phyloP scores from a whole-genome alignment of 64 coral and sea anemone species.

The Hydrozoanthus tunicans region DNA sequence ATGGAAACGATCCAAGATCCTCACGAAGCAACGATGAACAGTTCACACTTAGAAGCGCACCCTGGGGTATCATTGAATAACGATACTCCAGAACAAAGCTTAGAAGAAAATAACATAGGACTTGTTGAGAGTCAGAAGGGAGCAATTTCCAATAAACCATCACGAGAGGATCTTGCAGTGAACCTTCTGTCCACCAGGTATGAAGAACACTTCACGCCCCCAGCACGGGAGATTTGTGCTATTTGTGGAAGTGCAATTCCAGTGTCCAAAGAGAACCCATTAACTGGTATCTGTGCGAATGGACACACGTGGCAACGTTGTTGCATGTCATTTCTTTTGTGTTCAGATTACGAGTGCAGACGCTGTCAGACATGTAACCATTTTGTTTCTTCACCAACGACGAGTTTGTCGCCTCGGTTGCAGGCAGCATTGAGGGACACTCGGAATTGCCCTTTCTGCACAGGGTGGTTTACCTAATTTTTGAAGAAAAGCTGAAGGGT shows the following conservation, averaged over 20 bases:
- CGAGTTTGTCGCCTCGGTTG: not conserved
- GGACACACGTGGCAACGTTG: conserved; percentile 23
- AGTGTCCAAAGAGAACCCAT: not conserved
- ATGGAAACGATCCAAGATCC: not conserved
- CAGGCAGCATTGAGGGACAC: not conserved
- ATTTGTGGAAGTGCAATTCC: conserved; percentile 12
- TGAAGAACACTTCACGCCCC: not conserved
- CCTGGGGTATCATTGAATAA: not conserved
- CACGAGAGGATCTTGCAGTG: not conserved
- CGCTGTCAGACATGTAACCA: conserved; percentile 30
- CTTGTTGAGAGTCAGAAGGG: not conserved
- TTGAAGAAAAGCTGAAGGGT: not conserved
- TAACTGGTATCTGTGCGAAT: conserved; percentile 21
- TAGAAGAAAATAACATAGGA: not conserved
- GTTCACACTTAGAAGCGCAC: not conserved
- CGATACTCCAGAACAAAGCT: not conserved
- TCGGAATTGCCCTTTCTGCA: conserved; percentile 15
- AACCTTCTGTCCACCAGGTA: not conserved
- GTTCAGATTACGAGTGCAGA: conserved; percentile 49
- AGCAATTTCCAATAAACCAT: too few species aligned
- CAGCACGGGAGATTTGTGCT: not conserved
- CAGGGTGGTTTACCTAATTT: conserved; percentile 26
- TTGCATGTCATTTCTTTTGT: conserved; percentile 28
- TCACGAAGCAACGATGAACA: not conserved
- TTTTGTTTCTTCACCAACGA: conserved; percentile 22